Evolutionary conservation across 64 coral and sea anemone genomes (phyloP), one percentile per base, ranked within the genome.

Genomic region (Montipora sp.): DNA sequence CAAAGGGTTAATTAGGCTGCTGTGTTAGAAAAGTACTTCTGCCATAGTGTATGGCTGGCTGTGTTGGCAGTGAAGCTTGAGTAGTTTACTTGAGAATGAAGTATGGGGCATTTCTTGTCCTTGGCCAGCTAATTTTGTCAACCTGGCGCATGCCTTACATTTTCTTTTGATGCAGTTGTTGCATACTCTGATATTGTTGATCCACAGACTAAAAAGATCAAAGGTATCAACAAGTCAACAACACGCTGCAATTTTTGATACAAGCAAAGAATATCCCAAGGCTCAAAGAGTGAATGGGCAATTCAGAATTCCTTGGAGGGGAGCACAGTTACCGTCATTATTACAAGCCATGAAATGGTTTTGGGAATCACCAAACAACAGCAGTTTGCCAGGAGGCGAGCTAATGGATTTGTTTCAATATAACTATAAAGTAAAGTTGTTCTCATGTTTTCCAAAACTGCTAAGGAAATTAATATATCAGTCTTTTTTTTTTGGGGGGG

Each of bases 261-360:
- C 10, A 71, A 71, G 68, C 18, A 71, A 2, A 21, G 82, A 85
- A 13, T 72, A 85, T 21, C 82, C 82, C 20, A 72, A 71, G 71
- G 82, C 82, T 21, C 3, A 0, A 11, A 71, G 9, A 67, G 82
- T 48, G 71, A 85, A 85, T 85, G 82, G 82, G 51, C 18, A 10
- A 10, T 85, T 71, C 65, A 0, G 4, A 21, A 15, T 85, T 18
- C 82, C 82, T 12, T 85, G 82, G 82, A 13, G 18, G 45, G 14
- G 19, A 71, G 24, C 68, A 20, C 18, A 66, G 47, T 3, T 20
- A 5, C 46, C 82, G 49, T 68, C 65, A 50, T 8, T 4, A 14
- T 59, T 71, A 18, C 10, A 8, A 16, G 82, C 82, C 6, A 11
- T 72, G 45, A 85, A 85, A 85, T 85, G 82, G 82, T 85, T 85